Base-by-base conservation (phyloP, 2,797 vertebrate genomes). In the Manis javanica region DNA sequence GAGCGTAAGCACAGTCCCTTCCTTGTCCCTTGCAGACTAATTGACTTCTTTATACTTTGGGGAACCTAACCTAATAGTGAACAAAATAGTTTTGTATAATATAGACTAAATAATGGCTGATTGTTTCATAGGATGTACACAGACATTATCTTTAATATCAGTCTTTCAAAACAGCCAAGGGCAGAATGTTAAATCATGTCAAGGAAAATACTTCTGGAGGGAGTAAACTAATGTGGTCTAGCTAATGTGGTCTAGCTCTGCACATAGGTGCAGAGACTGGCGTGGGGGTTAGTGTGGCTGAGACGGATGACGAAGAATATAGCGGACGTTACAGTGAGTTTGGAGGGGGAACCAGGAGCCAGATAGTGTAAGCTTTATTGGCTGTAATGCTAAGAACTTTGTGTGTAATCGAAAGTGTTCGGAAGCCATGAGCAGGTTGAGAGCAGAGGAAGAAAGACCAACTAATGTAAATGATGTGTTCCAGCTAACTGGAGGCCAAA, bases 401-500 rank as follows among this genome's bases (percentile, higher is more conserved):
- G 19, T 42, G 34, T 88, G 95, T 91, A 87, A 91, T 93, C 69
- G 82, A 78, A 81, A 31, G 16, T 93, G 19, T 92, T 75, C 86
- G 63, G 63, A 96, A 95, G 87, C 74, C n/a, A 68, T 63, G 92
- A 95, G 26, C 29, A 69, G 61, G 3, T 72, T 95, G 74, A 95
- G 55, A 94, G 26, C 39, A 75, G 83, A 78, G 31, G 24, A 75
- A 77, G 75, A 92, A 53, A 51, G 61, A 87, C 9, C 71, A 85
- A 53, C 14, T 94, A 90, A 87, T 84, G 10, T 61, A 69, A 94
- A 79, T 55, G 69, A 23, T 71, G 57, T 64, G 68, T 85, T 95
- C n/a, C 66, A 46, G 34, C 79, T 87, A 89, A 93, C 51, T 57
- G 63, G 66, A 92, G 66, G 13, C 29, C 75, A 74, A n/a, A 87